phyloP scores from a whole-genome alignment of 2,113 vertebrate genomes.

The Rhinoptilus africanus region DNA sequence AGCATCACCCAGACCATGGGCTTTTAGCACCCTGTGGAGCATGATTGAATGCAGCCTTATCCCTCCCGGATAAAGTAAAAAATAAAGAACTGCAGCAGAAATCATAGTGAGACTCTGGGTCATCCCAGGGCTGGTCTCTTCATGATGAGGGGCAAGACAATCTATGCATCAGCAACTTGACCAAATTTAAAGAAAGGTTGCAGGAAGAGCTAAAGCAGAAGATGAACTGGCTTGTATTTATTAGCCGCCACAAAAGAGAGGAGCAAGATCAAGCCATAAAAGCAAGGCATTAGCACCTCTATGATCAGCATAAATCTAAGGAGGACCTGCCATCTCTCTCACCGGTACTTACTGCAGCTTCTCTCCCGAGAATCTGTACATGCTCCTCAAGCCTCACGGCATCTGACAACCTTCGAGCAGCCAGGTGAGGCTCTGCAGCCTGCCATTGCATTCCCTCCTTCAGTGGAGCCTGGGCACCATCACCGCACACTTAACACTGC shows the following conservation, averaged over 20 bases:
- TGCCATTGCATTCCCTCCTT: not conserved
- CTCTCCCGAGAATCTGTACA: not conserved
- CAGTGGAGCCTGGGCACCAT: not conserved
- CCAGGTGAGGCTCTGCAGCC: not conserved
- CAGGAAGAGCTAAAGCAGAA: not conserved
- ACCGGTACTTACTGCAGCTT: fast-evolving
- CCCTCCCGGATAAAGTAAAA: conserved; percentile 17
- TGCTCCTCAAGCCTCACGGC: not conserved
- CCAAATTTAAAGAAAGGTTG: conserved; percentile 16
- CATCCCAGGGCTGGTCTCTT: not conserved
- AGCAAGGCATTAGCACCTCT: not conserved
- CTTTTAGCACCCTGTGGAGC: conserved; percentile 44
- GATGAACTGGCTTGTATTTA: conserved; percentile 8
- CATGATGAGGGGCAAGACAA: not conserved
- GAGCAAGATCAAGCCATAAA: conserved; percentile 1
- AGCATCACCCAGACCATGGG: not conserved
- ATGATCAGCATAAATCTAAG: not conserved
- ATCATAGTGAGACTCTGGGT: not conserved
- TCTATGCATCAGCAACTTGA: not conserved
- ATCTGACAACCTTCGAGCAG: not conserved
- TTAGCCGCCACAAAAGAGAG: not conserved
- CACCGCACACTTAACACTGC: not conserved
- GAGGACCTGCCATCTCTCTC: not conserved
- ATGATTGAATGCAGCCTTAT: not conserved
- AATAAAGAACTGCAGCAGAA: not conserved